A percentile compares a stretch with the other conserved stretches of the same genome.
These are phyloP conservation scores for Rugalucina vietnamica DNA, from an alignment of 2,888 invertebrate species.

Conservation along the genomic window DNA sequence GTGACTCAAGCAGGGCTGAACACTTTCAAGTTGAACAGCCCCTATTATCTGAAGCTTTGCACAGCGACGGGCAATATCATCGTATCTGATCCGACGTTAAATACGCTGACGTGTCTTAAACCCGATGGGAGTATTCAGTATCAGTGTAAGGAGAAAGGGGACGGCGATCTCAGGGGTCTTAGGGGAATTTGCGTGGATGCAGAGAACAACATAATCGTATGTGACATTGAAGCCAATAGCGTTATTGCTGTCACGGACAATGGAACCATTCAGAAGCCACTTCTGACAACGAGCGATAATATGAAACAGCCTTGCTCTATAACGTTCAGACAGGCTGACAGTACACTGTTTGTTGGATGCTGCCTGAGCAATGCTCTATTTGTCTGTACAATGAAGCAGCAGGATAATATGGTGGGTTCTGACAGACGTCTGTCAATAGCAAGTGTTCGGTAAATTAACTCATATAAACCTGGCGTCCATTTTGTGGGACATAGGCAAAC, in stretches of 20 bases:
- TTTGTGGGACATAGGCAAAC: too few relatives aligned
- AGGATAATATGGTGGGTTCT: too few relatives aligned
- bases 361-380: too few relatives aligned
- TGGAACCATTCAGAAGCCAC: background rate
- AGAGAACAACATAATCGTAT: background rate
- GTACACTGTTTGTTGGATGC: background rate
- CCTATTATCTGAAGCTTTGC: background rate
- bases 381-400: too few relatives aligned
- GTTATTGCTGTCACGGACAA: background rate
- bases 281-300: background rate
- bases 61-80: background rate
- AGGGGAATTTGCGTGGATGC: background rate
- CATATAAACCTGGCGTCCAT: too few relatives aligned
- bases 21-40: background rate
- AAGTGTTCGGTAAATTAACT: too few relatives aligned
- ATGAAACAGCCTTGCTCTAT: background rate
- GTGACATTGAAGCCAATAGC: background rate
- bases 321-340: background rate
- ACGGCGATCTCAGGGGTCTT: background rate
- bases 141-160: too few relatives aligned
- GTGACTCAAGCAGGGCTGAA: background rate
- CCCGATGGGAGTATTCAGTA: background rate
- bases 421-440: too few relatives aligned
- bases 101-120: background rate
- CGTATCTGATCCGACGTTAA: background rate